Evolutionary conservation across 1,140 invertebrate species (phyloP).

Genomic region (Cotesia chilonis): DNA sequence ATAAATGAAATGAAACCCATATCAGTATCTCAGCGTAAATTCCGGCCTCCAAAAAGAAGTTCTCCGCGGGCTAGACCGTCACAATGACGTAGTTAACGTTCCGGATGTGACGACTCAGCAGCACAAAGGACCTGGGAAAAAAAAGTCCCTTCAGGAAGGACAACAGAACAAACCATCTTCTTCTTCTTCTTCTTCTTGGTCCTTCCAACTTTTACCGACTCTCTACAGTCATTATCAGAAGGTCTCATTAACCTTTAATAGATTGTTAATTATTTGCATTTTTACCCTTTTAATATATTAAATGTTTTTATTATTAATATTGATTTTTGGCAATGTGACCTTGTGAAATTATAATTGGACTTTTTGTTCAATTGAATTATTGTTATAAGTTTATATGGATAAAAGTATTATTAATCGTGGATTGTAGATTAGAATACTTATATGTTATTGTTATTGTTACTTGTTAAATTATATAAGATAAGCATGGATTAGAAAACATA

Average conservation of each 20-base stretch:
- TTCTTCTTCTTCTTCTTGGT: constrained; percentile 67
- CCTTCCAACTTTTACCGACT: constrained; percentile 83
- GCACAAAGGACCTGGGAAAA: background rate
- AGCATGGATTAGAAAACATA: no score
- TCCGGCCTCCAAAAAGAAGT: constrained; percentile 68
- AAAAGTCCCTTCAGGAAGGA: constrained; percentile 42
- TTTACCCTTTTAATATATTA: no score
- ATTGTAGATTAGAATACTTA: no score
- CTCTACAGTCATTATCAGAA: constrained; percentile 85
- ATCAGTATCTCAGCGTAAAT: constrained; percentile 61
- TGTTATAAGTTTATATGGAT: no score
- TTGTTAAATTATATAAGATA: no score
- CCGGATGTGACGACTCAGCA: constrained; percentile 13
- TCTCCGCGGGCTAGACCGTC: constrained; percentile 67
- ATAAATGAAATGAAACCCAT: constrained; percentile 1
- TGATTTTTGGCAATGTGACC: no score
- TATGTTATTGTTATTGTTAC: no score
- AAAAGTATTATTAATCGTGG: no score
- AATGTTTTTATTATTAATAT: no score
- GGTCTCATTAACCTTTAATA: constrained; percentile 66
- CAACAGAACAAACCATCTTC: constrained; percentile 67
- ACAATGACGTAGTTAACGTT: constrained; percentile 46
- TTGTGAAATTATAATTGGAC: no score
- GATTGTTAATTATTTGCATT: no score
- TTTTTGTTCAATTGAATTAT: no score